Percentiles rank a stretch among this genome's conserved stretches.
Evolutionary conservation across 2,113 vertebrate genomes (phyloP).

Genomic region (Chloroceryle aenea): DNA sequence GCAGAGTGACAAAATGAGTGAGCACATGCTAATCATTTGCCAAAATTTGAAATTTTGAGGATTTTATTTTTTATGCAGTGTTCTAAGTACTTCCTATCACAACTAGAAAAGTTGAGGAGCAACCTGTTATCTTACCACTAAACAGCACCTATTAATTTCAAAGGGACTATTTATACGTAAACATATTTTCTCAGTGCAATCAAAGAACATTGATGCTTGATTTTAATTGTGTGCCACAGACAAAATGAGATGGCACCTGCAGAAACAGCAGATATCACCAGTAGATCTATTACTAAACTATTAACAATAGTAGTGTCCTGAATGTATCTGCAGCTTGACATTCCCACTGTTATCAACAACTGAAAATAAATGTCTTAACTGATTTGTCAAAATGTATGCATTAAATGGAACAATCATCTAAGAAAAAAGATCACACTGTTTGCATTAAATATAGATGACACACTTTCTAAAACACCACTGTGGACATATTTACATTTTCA

Average conservation of each 20-base stretch:
- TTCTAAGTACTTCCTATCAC: neutral
- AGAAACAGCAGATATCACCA: neutral
- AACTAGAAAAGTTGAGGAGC: neutral
- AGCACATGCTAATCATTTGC: neutral
- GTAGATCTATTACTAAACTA: neutral
- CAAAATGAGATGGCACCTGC: neutral
- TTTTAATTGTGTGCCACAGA: neutral
- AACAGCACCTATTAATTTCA: neutral
- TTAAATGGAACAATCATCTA: neutral
- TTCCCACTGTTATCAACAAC: neutral
- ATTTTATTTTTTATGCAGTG: neutral
- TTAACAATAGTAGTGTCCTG: neutral
- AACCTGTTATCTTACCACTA: neutral
- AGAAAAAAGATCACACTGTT: neutral
- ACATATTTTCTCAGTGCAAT: neutral
- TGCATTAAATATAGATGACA: neutral
- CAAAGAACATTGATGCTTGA: neutral
- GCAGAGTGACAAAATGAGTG: neutral
- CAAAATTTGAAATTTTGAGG: neutral
- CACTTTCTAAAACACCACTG: neutral
- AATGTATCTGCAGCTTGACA: neutral
- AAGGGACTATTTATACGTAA: neutral
- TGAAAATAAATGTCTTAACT: neutral
- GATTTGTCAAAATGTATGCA: slow-evolving; percentile 2
- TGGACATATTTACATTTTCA: neutral